A percentile compares a stretch with the other conserved stretches of the same genome.
Conservation (phyloP, 2,888 invertebrate genomes). For the Selenia dentaria region DNA sequence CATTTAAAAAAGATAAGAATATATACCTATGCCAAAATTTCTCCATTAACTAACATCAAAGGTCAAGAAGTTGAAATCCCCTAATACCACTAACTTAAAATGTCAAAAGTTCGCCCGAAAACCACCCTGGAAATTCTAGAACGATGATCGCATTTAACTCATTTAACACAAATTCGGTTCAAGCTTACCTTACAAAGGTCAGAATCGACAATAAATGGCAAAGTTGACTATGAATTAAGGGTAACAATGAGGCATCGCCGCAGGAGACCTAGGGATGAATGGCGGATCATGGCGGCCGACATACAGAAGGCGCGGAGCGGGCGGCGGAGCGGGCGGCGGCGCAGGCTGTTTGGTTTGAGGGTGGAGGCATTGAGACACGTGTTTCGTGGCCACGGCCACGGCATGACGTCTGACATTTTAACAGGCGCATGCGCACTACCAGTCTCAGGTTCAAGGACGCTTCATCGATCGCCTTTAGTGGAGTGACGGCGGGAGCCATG, state of each 20-base stretch:
- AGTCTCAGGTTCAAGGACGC: conserved; percentile 73
- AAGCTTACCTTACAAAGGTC: conserved; percentile 64
- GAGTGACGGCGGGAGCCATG: conserved; percentile 56
- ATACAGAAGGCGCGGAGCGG: conserved; percentile 21
- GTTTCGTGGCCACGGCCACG: conserved; percentile 75
- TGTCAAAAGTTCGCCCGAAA: conserved; percentile 42
- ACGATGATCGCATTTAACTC: conserved; percentile 34
- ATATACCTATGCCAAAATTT: conserved; percentile 14
- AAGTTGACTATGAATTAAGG: conserved; percentile 57
- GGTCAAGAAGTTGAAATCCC: conserved; percentile 24
- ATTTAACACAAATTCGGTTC: conserved; percentile 47
- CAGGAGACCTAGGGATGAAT: conserved; percentile 59
- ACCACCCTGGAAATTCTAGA: conserved; percentile 30
- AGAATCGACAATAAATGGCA: conserved; percentile 71
- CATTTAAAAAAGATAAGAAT: conserved; percentile 9
- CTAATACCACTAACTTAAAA: conserved; percentile 31
- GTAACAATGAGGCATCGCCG: conserved; percentile 48
- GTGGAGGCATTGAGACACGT: conserved; percentile 50
- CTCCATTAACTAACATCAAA: conserved; percentile 15
- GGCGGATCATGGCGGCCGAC: conserved; percentile 37
- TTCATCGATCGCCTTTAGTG: conserved; percentile 69
- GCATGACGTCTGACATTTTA: conserved; percentile 72
- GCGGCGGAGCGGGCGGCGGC: conserved; percentile 18
- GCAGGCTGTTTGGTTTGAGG: conserved; percentile 33
- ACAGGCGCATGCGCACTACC: conserved; percentile 61